Percentiles rank a stretch among this genome's conserved stretches.
phyloP scores from a whole-genome alignment of 2,888 invertebrate genomes.

The Himalopsyche kuldschensis region DNA sequence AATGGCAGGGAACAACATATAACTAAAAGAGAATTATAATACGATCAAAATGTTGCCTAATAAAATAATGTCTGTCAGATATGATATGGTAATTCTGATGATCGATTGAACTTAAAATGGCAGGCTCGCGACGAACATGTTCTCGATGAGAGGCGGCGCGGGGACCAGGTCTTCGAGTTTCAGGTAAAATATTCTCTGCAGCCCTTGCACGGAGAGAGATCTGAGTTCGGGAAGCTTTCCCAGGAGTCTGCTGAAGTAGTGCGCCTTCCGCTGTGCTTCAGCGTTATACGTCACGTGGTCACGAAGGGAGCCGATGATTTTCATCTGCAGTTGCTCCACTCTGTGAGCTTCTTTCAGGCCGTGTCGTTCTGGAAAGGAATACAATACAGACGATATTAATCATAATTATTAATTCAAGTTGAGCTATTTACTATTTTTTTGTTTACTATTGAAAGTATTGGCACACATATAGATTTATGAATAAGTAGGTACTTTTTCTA shows the following conservation, averaged over 20 bases:
- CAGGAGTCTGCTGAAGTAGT: conserved; percentile 90
- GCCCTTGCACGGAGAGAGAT: conserved; percentile 89
- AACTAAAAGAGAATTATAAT: background rate
- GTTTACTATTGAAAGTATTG: too few relatives aligned
- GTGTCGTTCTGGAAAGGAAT: conserved; percentile 74
- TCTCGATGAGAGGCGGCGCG: conserved; percentile 90
- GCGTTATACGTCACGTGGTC: conserved; percentile 95
- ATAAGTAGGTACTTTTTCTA: too few relatives aligned
- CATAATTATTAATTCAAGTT: background rate
- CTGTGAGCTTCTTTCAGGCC: conserved; percentile 89
- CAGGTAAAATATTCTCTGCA: conserved; percentile 91
- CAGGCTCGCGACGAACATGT: conserved; percentile 92
- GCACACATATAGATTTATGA: too few relatives aligned
- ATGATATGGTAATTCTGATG: conserved; percentile 10
- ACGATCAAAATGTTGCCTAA: background rate
- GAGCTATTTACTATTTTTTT: background rate
- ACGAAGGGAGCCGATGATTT: conserved; percentile 90
- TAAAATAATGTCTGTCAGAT: background rate
- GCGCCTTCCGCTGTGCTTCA: conserved; percentile 85
- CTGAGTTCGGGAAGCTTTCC: conserved; percentile 92
- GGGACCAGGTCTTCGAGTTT: conserved; percentile 91
- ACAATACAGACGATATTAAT: background rate
- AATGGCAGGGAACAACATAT: conserved; percentile 1
- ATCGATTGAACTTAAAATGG: conserved; percentile 70
- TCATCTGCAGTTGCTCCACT: conserved; percentile 94